Evolutionary conservation across 2,113 vertebrate species (phyloP).

Genomic region (Hiodon tergisus): DNA sequence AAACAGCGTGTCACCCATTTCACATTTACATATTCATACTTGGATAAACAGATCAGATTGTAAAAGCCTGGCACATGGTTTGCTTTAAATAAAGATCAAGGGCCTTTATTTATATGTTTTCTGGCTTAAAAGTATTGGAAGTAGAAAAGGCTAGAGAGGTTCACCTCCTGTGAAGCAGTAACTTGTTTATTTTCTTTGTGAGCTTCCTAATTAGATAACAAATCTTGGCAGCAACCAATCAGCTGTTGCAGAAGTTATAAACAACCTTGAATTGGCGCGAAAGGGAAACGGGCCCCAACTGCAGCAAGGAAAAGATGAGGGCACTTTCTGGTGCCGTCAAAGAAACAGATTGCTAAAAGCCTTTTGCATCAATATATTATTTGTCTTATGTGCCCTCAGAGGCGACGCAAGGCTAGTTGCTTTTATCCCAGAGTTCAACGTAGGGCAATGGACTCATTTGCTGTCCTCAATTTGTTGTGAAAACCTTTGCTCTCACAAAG

Average conservation of each 20-base stretch:
- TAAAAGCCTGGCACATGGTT: background rate
- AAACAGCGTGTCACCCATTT: too few relatives aligned
- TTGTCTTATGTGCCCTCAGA: constrained; percentile 5
- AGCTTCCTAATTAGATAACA: background rate
- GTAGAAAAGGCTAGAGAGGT: constrained; percentile 1
- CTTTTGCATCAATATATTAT: background rate
- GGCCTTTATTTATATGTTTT: background rate
- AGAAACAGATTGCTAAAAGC: background rate
- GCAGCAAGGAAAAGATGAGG: background rate
- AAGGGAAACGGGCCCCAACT: background rate
- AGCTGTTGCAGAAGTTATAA: constrained; percentile 2
- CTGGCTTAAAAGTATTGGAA: background rate
- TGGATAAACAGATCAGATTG: background rate
- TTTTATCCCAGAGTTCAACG: constrained; percentile 12
- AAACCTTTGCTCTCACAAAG: background rate
- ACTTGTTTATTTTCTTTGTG: constrained; percentile 4
- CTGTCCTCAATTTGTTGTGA: constrained; percentile 14
- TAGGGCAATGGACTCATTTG: constrained; percentile 3
- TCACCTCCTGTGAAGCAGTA: constrained; percentile 8
- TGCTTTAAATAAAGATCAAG: background rate
- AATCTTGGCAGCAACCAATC: background rate
- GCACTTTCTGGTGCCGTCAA: background rate
- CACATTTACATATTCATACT: background rate
- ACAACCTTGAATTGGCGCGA: background rate
- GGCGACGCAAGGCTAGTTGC: background rate